A percentile compares a stretch with the other conserved stretches of the same genome.
phyloP scores from a whole-genome alignment of 2,113 vertebrate species.

The Chionomys nivalis region DNA sequence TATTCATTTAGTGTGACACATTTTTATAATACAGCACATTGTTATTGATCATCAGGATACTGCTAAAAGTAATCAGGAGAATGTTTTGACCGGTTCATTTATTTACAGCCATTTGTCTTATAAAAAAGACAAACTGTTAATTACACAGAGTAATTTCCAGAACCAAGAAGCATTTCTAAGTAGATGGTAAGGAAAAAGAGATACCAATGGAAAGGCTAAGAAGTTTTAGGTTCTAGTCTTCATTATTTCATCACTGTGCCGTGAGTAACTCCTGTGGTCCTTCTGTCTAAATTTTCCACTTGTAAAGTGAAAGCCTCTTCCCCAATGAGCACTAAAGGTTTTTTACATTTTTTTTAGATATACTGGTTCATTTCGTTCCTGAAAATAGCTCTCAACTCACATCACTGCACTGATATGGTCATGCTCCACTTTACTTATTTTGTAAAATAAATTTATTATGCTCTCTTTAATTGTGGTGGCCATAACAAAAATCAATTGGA shows the following conservation, averaged over 20 bases:
- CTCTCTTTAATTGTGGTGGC: constrained; percentile 63
- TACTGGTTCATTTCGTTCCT: neutral
- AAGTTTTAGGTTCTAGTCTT: neutral
- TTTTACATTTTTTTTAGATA: neutral
- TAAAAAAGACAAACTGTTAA: neutral
- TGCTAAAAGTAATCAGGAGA: constrained; percentile 45
- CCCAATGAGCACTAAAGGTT: neutral
- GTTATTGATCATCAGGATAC: constrained; percentile 40
- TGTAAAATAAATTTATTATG: constrained; percentile 80
- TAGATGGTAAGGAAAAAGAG: neutral
- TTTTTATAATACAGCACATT: constrained; percentile 45
- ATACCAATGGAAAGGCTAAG: neutral
- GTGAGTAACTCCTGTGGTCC: neutral
- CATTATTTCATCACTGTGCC: neutral
- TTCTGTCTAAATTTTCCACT: neutral
- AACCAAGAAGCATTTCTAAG: neutral
- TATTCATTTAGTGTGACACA: constrained; percentile 40
- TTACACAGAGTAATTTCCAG: neutral
- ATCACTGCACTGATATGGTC: neutral
- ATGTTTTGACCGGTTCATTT: neutral
- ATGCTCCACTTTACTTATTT: constrained; percentile 64
- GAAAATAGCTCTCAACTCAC: constrained; percentile 37
- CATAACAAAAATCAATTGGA: constrained; percentile 81
- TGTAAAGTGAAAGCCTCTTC: neutral
- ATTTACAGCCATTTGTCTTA: neutral